Conservation (phyloP, 2,888 invertebrate species). For the Aporophyla nigra region DNA sequence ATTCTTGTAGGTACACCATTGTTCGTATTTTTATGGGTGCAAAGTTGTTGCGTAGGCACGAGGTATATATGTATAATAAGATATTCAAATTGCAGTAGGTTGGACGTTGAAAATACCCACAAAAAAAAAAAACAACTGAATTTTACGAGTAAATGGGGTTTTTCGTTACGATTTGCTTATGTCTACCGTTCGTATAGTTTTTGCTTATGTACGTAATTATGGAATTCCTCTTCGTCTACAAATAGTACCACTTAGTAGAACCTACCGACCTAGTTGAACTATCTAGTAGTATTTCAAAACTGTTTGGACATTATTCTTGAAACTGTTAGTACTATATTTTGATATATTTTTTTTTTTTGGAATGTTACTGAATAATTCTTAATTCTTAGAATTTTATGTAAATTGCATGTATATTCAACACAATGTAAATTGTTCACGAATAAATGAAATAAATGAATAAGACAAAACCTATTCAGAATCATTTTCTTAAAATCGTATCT, state of each 20-base stretch:
- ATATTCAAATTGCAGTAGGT: not conserved
- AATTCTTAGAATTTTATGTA: no score
- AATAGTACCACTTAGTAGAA: no score
- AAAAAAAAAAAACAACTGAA: not conserved
- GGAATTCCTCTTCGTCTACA: not conserved
- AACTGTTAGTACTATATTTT: no score
- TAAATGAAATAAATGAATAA: no score
- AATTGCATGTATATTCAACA: no score
- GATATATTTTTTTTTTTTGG: no score
- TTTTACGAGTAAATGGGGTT: not conserved
- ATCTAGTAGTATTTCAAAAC: no score
- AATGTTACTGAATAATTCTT: no score
- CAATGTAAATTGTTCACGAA: no score
- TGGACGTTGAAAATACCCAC: not conserved
- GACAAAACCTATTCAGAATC: not conserved
- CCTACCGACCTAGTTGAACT: no score
- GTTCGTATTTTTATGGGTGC: slow-evolving; percentile 27
- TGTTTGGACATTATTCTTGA: no score
- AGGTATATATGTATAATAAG: no score
- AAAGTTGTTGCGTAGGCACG: not conserved
- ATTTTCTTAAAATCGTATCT: not conserved
- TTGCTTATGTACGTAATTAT: not conserved
- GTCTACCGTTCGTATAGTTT: not conserved
- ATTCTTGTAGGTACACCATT: slow-evolving; percentile 8
- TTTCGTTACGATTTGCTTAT: not conserved